phyloP scores from a whole-genome alignment of 1,140 invertebrate genomes.

The Streblospio benedicti region DNA sequence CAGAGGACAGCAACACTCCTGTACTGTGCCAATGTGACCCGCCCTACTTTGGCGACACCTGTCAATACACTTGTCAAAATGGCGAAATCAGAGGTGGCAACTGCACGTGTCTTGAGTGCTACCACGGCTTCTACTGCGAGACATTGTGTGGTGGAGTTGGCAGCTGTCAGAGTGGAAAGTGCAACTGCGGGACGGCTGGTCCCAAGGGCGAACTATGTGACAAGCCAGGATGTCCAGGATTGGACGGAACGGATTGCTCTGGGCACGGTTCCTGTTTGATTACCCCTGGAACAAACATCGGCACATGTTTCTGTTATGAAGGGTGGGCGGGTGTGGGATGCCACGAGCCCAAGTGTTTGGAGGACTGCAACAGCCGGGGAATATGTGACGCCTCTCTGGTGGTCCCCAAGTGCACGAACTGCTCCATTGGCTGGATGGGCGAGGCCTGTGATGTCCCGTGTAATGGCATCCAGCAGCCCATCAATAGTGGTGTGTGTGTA shows the following conservation, averaged over 20 bases:
- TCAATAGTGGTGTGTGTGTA: constrained; percentile 23
- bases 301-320: constrained; percentile 23
- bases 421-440: constrained; percentile 27
- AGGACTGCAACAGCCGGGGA: constrained; percentile 26
- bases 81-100: constrained; percentile 16
- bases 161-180: constrained; percentile 19
- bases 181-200: constrained; percentile 24
- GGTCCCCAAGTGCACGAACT: constrained; percentile 23
- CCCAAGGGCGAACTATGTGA: constrained; percentile 21
- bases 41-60: constrained; percentile 3
- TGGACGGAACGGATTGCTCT: constrained; percentile 17
- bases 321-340: constrained; percentile 26
- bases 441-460: constrained; percentile 22
- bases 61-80: constrained; percentile 19
- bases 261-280: constrained; percentile 20
- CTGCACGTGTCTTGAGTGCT: constrained; percentile 25
- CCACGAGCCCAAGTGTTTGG: constrained; percentile 21
- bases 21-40: background rate
- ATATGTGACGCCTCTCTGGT: constrained; percentile 15
- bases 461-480: constrained; percentile 19
- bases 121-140: constrained; percentile 22
- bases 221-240: constrained; percentile 21
- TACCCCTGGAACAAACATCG: constrained; percentile 15
- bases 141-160: constrained; percentile 22
- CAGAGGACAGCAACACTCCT: too few species aligned